Percentiles rank a stretch among this genome's conserved stretches.
Evolutionary conservation across 1,140 invertebrate species (phyloP).

Genomic region (Acromyrmex echinatior): DNA sequence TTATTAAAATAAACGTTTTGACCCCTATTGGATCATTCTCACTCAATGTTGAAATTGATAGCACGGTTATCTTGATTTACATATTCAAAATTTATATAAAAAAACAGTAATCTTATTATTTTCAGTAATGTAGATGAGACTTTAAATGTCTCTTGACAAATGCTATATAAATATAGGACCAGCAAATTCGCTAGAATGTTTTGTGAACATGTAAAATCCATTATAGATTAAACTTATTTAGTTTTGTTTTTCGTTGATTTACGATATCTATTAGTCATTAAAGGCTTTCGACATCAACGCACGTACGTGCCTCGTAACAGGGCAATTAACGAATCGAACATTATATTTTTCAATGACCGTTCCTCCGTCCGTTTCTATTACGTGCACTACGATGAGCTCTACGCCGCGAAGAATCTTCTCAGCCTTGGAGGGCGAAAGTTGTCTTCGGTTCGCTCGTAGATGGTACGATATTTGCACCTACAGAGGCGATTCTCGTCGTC

Average conservation of each 20-base stretch:
- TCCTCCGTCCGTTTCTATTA: conserved; percentile 73
- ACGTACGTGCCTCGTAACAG: conserved; percentile 37
- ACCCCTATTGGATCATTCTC: too few species aligned
- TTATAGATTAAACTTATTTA: neutral
- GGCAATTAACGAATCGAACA: conserved; percentile 59
- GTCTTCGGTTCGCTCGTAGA: conserved; percentile 79
- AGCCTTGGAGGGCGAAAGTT: conserved; percentile 86
- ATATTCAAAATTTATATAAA: neutral
- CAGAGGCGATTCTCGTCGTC: conserved; percentile 38
- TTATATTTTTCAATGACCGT: conserved; percentile 70
- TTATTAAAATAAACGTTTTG: too few species aligned
- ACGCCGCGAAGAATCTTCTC: conserved; percentile 81
- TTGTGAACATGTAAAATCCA: neutral
- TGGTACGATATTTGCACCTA: conserved; percentile 80
- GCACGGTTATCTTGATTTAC: neutral
- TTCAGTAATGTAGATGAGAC: neutral
- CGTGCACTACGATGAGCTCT: conserved; percentile 77
- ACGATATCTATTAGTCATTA: conserved; percentile 40
- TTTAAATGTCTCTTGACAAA: neutral
- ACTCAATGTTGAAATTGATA: too few species aligned
- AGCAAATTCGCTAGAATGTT: neutral
- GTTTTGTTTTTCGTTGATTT: conserved; percentile 6
- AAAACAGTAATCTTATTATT: neutral
- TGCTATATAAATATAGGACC: neutral
- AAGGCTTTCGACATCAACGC: conserved; percentile 41